A percentile compares a stretch with the other conserved stretches of the same genome.
Evolutionary conservation across 2,113 vertebrate genomes (phyloP).

Genomic region (Xyliphius kryptos): DNA sequence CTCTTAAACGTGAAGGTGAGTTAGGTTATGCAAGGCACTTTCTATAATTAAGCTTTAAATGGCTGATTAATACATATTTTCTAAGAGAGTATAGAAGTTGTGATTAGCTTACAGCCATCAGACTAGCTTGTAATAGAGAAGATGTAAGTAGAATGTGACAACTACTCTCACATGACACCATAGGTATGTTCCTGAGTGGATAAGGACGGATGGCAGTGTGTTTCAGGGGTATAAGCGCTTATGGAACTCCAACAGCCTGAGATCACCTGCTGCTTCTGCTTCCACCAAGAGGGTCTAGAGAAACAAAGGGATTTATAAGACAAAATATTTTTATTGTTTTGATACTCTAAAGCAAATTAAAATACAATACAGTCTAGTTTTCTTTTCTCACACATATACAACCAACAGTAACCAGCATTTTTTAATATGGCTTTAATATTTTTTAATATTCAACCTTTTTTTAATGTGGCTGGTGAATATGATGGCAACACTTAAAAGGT

Average conservation of each 20-base stretch:
- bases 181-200: slow-evolving; percentile 1
- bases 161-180: not conserved
- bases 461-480: too few relatives aligned
- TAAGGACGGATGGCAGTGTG: slow-evolving; percentile 1
- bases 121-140: not conserved
- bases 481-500: too few relatives aligned
- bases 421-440: too few relatives aligned
- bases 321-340: not conserved
- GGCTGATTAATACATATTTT: not conserved
- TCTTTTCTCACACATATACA: too few relatives aligned
- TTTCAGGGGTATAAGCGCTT: slow-evolving; percentile 64
- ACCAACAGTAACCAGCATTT: too few relatives aligned
- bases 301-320: not conserved
- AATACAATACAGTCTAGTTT: too few relatives aligned
- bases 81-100: not conserved
- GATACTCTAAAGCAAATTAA: too few relatives aligned
- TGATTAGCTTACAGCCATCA: not conserved
- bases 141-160: not conserved
- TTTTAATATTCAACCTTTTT: too few relatives aligned
- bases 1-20: not conserved
- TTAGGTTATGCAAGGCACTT: not conserved
- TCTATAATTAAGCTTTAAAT: not conserved
- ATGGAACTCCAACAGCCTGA: slow-evolving; percentile 72
- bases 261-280: slow-evolving; percentile 71
- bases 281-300: slow-evolving; percentile 77